phyloP scores from a whole-genome alignment of 2,797 vertebrate species.

The Rhinichthys osculus region DNA sequence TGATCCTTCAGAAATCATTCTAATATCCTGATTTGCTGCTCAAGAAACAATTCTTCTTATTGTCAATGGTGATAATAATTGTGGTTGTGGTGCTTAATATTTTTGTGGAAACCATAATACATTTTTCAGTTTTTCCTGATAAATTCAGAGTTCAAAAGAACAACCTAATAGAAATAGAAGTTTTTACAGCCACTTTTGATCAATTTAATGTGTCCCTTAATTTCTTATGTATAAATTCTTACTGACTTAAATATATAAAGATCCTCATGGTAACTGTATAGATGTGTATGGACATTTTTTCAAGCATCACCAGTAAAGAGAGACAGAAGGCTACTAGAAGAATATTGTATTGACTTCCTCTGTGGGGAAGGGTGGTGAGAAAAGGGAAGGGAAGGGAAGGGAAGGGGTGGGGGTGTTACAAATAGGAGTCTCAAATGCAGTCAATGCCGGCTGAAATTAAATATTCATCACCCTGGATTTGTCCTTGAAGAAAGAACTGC shows the following conservation, averaged over 20 bases:
- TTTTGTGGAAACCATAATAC: background rate
- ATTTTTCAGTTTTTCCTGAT: background rate
- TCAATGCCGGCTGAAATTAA: conserved; percentile 34
- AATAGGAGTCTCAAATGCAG: conserved; percentile 25
- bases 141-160: background rate
- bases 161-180: background rate
- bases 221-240: background rate
- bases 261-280: background rate
- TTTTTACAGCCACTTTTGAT: background rate
- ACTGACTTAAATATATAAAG: background rate
- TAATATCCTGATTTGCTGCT: background rate
- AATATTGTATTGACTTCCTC: background rate
- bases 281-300: background rate
- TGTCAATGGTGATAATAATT: background rate
- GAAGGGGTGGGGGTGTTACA: background rate
- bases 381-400: too few relatives aligned
- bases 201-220: background rate
- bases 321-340: background rate
- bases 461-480: conserved; percentile 55
- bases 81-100: background rate
- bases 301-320: background rate
- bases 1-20: background rate
- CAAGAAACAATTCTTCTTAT: background rate
- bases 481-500: conserved; percentile 46
- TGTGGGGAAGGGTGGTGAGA: background rate